Base-by-base conservation (phyloP, 2,113 vertebrate genomes). In the Bombycilla garrulus region DNA sequence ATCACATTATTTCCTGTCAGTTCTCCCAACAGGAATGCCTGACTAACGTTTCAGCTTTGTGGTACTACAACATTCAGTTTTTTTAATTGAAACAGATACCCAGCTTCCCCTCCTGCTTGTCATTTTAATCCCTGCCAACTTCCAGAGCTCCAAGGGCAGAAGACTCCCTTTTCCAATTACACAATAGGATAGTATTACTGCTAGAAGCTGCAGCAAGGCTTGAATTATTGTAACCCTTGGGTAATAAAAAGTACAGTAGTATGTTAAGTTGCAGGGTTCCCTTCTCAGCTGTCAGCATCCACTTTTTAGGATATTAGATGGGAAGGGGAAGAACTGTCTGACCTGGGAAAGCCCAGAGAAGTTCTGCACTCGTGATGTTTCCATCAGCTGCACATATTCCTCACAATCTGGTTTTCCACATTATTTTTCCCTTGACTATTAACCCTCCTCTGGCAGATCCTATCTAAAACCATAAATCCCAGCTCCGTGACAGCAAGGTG, bases 11-110 rank as follows among this genome's bases (percentile, higher is more conserved):
- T 88, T 89, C 83, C 86, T 79, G 74, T 66, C 89, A 77, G 66
- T 50, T 85, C 53, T 73, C 69, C 67, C 35, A 26, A 44, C 28
- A 76, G 73, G 56, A 94, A 92, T 53, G 72, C 40, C 65, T 93
- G 54, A 93, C 84, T 86, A 91, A 80, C 23, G 51, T 65, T 86
- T 93, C 88, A 72, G 93, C 88, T 93, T 69, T 66, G 36, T n/a
- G 90, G 70, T n/a, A 47, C 84, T 78, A 77, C 86, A 77, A 74
- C 21, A 23, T 40, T 71, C 48, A 44, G 12, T 11, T 81, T 89
- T 67, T 88, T 84, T 71, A 92, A 93, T 38, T 70, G 78, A 87
- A 91, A 62, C 40, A 93, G 81, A 93, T 42, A 48, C 33, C 44
- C 57, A 70, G 86, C 67, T 89, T 95, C 87, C 83, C 72, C 53